Evolutionary conservation across 2,888 invertebrate species (phyloP), one percentile per base, ranked within the genome.

Genomic region (Nycteola revayana): DNA sequence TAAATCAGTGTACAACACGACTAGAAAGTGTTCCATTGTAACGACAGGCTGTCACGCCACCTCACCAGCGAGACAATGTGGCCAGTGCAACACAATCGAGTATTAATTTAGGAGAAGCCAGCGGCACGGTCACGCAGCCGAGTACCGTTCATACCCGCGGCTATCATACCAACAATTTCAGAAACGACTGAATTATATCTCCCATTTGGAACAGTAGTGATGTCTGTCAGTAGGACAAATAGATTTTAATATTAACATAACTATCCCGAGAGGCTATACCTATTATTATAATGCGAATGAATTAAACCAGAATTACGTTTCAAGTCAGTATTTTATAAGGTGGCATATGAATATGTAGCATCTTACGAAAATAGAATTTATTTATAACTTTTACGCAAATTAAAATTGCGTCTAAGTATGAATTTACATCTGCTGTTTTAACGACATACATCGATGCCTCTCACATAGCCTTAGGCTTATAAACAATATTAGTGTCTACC

Each of bases 41-140:
- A 80, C 76, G 76, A 78, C 75, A 72, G 66, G 47, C 59, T 66
- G 75, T 74, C 77, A 79, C 79, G 77, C 66, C 63, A 73, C 51
- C 57, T 57, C 60, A 56, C 36, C 52, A 30, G 42, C 56, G 49
- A 70, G 68, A 72, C 71, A 74, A 71, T 74, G 66, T 66, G 66
- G 63, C 61, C 66, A 62, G 69, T 65, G 65, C 62, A 69, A 66
- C 62, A 74, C 71, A 76, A 75, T 80, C 65, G 67, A 61, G 72
- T 74, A 79, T 80, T 79, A 76, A 81, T 80, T 81, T 77, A 71
- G 75, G 60, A 61, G 66, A 59, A 60, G 74, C 82, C 74, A 44
- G 63, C 49, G 81, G 81, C 75, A 48, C 68, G 69, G 77, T 84
- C 85, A 82, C 84, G 83, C 72, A 66, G 63, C 28, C 56, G 49